Base-by-base conservation (phyloP, 1,140 invertebrate species). In the Zeugodacus cucurbitae region DNA sequence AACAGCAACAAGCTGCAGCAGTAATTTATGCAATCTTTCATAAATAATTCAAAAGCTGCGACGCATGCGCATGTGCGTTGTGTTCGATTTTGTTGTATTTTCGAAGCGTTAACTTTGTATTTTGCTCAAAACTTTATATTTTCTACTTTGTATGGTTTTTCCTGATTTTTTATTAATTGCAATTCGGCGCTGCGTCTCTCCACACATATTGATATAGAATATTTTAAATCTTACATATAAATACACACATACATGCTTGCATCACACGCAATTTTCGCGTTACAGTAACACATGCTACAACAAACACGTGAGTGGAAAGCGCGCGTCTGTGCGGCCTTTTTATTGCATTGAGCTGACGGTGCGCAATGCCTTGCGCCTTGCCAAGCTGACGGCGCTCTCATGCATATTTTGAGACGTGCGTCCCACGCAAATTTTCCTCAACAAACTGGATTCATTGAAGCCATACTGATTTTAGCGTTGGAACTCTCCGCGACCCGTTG, bases 11-110 rank as follows among this genome's bases (percentile, higher is more conserved):
- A 82, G n/a, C 26, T 82, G 22, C 74, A 48, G 74, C 48, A 48
- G 74, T 82, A 82, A 82, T 82, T 82, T 82, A 82, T 54, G 48
- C 74, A 82, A 29, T 74, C 6, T n/a, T 82, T 82, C 44, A 82
- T 82, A 82, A 82, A 82, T 82, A 82, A 82, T 82, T 82, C 74
- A 82, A n/a, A 44, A 54, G 74, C 41, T 82, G 14, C 37, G 10
- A 20, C 29, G 64, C 64, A 70, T 34, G 74, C 74, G 74, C 44
- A 82, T 82, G 41, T 4, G 22, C 44, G 22, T 7, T 41, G 29
- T 22, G 8, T n/a, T 14, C n/a, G 37, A 20, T 48, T 82, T 34
- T 22, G 11, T 34, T 20, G 1, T n/a, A n/a, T 74, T 74, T 48
- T 44, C 1, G 1, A 54, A 7, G 1, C 3, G 1, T 17, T 48